Conservation (phyloP, 2,113 vertebrate species). For the Lepisosteus oculatus region DNA sequence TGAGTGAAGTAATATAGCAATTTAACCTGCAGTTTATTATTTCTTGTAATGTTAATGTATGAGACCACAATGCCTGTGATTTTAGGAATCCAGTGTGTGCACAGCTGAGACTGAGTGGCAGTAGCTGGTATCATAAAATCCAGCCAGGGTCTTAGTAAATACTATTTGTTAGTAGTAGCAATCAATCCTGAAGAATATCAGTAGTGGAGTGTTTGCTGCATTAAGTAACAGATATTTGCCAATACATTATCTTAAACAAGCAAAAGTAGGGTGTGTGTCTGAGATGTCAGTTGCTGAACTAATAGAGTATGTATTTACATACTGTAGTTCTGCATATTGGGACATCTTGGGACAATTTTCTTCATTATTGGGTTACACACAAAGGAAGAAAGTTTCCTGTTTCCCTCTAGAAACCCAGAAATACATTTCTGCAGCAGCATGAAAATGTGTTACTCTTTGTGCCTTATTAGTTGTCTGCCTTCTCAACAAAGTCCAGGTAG, state of each 20-base stretch:
- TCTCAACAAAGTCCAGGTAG: too few relatives aligned
- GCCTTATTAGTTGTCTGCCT: too few relatives aligned
- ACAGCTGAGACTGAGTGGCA: too few relatives aligned
- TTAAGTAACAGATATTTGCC: background rate
- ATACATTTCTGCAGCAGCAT: too few relatives aligned
- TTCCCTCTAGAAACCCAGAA: background rate
- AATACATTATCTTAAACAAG: background rate
- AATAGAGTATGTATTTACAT: background rate
- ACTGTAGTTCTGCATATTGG: background rate
- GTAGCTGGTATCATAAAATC: too few relatives aligned
- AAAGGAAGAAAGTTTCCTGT: background rate
- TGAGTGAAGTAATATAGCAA: too few relatives aligned
- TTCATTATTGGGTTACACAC: background rate
- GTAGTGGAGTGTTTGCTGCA: background rate
- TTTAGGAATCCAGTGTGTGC: too few relatives aligned
- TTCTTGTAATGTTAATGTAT: too few relatives aligned
- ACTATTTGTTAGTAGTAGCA: background rate
- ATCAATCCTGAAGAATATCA: background rate
- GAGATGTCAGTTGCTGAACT: background rate
- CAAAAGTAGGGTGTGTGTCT: background rate
- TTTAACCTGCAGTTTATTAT: too few relatives aligned
- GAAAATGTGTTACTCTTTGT: too few relatives aligned
- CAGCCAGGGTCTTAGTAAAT: background rate
- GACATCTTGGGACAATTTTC: background rate
- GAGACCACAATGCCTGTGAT: too few relatives aligned